phyloP scores from a whole-genome alignment of 2,888 invertebrate species.

The Napeogenes inachia region DNA sequence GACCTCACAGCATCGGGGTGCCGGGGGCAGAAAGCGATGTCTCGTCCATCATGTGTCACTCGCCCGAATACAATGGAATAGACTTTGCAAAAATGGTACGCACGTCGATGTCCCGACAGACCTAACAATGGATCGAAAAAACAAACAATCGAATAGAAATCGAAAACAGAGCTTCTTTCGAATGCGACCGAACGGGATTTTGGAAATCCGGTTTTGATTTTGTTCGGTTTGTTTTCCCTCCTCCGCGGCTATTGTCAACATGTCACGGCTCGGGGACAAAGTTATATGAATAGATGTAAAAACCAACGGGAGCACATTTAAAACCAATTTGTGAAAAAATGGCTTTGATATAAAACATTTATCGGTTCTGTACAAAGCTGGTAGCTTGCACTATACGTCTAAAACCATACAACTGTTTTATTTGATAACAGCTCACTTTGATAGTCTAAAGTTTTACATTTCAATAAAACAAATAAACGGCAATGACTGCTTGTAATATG shows the following conservation, averaged over 20 bases:
- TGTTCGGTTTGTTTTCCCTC: constrained; percentile 58
- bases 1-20: constrained; percentile 42
- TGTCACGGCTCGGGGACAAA: constrained; percentile 35
- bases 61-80: constrained; percentile 66
- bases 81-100: constrained; percentile 73
- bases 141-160: constrained; percentile 76
- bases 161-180: constrained; percentile 73
- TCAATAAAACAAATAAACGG: no score
- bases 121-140: constrained; percentile 70
- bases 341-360: constrained; percentile 9
- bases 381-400: neutral
- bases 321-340: constrained; percentile 27
- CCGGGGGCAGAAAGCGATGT: constrained; percentile 41
- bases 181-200: constrained; percentile 73
- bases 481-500: no score
- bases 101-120: constrained; percentile 63
- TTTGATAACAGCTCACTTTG: no score
- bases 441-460: no score
- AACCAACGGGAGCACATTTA: constrained; percentile 28
- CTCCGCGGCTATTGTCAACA: constrained; percentile 48
- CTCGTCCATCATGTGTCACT: constrained; percentile 72
- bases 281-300: constrained; percentile 32
- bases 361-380: neutral
- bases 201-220: constrained; percentile 73
- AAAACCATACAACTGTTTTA: no score